Percentiles rank a stretch among this genome's conserved stretches.
phyloP scores from a whole-genome alignment of 2,797 vertebrate genomes.

The Syngnathus rostellatus region DNA sequence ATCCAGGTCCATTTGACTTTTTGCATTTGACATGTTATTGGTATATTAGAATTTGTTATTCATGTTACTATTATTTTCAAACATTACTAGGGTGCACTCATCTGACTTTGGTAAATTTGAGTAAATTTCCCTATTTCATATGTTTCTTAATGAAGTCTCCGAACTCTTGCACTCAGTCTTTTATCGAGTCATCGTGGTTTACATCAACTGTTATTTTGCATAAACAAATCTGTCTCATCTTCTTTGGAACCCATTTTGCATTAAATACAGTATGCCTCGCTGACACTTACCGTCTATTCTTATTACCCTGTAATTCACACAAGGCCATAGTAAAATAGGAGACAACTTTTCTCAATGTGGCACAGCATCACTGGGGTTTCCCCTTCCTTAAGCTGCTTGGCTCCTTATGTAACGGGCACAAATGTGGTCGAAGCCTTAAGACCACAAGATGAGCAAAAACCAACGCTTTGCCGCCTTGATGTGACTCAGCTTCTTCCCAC shows the following conservation, averaged over 20 bases:
- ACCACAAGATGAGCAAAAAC: slow-evolving; percentile 41
- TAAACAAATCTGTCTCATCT: not conserved
- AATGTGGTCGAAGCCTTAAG: slow-evolving; percentile 31
- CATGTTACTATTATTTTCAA: not conserved
- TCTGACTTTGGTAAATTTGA: not conserved
- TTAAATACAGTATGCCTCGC: not conserved
- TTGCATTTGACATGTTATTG: not conserved
- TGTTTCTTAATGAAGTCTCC: not conserved
- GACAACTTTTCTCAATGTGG: slow-evolving; percentile 25
- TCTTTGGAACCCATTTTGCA: slow-evolving; percentile 1
- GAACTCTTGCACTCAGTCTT: not conserved
- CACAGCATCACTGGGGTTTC: slow-evolving; percentile 45
- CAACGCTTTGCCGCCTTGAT: slow-evolving; percentile 18
- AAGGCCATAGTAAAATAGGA: not conserved
- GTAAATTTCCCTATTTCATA: not conserved
- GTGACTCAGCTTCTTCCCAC: slow-evolving; percentile 10
- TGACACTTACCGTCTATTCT: not conserved
- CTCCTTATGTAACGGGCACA: slow-evolving; percentile 41
- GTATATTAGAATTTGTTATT: not conserved
- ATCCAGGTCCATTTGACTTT: not conserved
- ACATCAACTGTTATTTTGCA: not conserved
- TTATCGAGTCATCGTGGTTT: not conserved
- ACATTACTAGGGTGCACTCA: not conserved
- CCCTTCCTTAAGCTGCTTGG: slow-evolving; percentile 31
- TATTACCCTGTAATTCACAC: not conserved